These are phyloP conservation scores for Tuberolachnus salignus DNA, from an alignment of 2,888 invertebrate genomes.

Conservation along the genomic window DNA sequence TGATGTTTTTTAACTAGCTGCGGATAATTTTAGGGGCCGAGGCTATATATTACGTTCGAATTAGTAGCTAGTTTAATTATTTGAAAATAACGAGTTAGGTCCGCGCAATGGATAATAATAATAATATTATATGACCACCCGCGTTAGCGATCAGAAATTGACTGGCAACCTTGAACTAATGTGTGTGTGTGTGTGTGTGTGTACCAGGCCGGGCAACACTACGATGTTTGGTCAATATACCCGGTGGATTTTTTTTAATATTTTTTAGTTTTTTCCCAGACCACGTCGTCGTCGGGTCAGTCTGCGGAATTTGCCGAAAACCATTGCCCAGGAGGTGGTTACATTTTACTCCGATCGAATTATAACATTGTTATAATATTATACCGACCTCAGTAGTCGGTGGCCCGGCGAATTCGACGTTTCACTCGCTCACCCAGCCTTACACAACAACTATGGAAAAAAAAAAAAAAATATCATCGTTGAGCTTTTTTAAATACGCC, in stretches of 20 bases:
- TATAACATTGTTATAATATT: too few species aligned
- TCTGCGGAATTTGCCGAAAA: too few species aligned
- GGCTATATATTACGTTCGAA: conserved; percentile 10
- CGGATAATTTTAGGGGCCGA: conserved; percentile 45
- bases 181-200: not conserved
- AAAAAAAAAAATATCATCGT: too few species aligned
- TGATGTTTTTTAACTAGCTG: conserved; percentile 26
- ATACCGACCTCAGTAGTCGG: too few species aligned
- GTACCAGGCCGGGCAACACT: not conserved
- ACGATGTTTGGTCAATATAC: not conserved
- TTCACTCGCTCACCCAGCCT: too few species aligned
- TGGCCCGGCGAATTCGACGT: too few species aligned
- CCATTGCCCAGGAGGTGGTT: too few species aligned
- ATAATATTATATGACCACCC: conserved; percentile 39
- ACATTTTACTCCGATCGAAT: too few species aligned
- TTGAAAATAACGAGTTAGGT: conserved; percentile 48
- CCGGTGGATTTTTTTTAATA: not conserved
- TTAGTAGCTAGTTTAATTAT: conserved; percentile 44
- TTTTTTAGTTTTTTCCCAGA: not conserved
- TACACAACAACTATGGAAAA: too few species aligned
- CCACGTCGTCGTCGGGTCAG: not conserved
- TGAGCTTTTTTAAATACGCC: too few species aligned
- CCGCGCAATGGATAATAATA: conserved; percentile 9
- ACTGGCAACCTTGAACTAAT: conserved; percentile 36
- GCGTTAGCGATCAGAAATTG: conserved; percentile 43